Percentiles rank a stretch among this genome's conserved stretches.
Evolutionary conservation across 1,140 invertebrate species (phyloP).

Genomic region (Neodiprion pinetum): DNA sequence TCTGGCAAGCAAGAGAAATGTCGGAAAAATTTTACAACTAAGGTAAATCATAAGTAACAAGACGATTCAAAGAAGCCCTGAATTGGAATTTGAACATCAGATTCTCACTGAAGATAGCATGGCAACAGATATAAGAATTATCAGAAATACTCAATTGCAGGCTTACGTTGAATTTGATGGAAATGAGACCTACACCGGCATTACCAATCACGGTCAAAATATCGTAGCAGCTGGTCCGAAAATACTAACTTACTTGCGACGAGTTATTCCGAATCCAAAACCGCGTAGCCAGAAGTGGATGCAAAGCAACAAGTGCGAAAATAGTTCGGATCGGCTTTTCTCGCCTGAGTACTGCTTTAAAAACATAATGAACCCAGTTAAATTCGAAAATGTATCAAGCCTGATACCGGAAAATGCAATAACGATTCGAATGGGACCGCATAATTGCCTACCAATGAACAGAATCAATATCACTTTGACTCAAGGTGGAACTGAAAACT

Average conservation of each 20-base stretch:
- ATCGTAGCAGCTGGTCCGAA: conserved; percentile 71
- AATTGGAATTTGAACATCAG: background rate
- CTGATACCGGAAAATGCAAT: conserved; percentile 82
- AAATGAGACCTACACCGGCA: conserved; percentile 80
- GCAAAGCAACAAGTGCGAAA: conserved; percentile 77
- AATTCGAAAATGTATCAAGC: conserved; percentile 84
- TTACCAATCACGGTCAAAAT: conserved; percentile 82
- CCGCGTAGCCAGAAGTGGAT: conserved; percentile 81
- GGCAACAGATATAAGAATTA: no score
- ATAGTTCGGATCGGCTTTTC: conserved; percentile 69
- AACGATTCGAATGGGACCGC: conserved; percentile 80
- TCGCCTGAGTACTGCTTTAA: conserved; percentile 94
- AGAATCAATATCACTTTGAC: conserved; percentile 79
- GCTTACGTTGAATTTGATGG: conserved; percentile 81
- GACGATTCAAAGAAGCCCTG: background rate
- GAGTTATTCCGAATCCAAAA: conserved; percentile 75
- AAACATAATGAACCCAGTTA: conserved; percentile 83
- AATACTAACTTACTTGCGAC: conserved; percentile 74
- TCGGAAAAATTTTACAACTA: conserved; percentile 72
- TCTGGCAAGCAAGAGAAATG: conserved; percentile 82
- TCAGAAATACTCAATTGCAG: conserved; percentile 55
- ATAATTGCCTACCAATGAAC: conserved; percentile 66
- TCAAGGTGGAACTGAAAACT: conserved; percentile 71
- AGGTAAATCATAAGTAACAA: conserved; percentile 41
- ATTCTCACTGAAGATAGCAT: no score